Conservation (phyloP, 2,113 vertebrate species). For the Acanthochromis polyacanthus region DNA sequence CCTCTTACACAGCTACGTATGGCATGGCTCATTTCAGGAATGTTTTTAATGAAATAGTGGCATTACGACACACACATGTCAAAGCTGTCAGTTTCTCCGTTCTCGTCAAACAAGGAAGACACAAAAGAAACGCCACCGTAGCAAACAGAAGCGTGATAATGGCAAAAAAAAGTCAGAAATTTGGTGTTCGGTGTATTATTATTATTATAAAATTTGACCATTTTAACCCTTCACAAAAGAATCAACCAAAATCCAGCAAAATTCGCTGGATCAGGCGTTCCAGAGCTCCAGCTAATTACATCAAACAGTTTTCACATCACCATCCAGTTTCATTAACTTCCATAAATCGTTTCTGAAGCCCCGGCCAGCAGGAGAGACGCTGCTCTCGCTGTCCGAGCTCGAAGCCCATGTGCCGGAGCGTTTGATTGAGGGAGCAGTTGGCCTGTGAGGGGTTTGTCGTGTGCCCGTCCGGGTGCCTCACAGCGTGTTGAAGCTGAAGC, state of each 20-base stretch:
- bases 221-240: too few relatives aligned
- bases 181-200: too few relatives aligned
- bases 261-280: too few relatives aligned
- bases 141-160: too few relatives aligned
- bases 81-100: too few relatives aligned
- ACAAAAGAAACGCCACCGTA: neutral
- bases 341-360: neutral
- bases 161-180: too few relatives aligned
- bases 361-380: conserved; percentile 9
- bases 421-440: conserved; percentile 75
- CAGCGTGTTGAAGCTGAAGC: conserved; percentile 40
- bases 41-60: conserved; percentile 62
- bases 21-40: conserved; percentile 50
- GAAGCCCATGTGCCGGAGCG: conserved; percentile 20
- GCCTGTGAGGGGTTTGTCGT: conserved; percentile 59
- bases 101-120: neutral
- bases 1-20: conserved; percentile 64
- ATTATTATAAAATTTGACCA: too few relatives aligned
- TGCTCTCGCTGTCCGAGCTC: conserved; percentile 1
- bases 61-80: conserved; percentile 25
- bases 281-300: neutral
- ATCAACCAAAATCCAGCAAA: too few relatives aligned
- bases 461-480: conserved; percentile 60
- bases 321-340: conserved; percentile 10
- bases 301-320: neutral